Evolutionary conservation across 2,797 vertebrate genomes (phyloP), one percentile per base, ranked within the genome.

Genomic region (Enoplosus armatus): DNA sequence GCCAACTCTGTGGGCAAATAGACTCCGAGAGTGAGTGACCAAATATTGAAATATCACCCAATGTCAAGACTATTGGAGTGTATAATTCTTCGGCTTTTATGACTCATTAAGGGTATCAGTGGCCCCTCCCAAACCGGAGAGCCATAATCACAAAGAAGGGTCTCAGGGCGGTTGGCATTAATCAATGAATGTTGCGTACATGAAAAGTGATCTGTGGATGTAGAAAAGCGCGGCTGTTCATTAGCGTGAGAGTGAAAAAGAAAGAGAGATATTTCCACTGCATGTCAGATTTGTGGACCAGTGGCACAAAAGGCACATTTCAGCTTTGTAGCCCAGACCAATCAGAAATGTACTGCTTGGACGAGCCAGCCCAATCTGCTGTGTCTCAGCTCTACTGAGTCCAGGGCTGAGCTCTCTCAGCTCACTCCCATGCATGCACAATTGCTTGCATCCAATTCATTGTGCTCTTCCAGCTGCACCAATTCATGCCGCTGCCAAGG

Each of bases 1-100:
- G 87, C 88, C 92, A 92, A 77, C 84, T 86, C 75, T 63, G 72
- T 79, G 71, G 71, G 83, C 75, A 92, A 91, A 93, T 89, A 89
- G 79, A 91, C 90, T 91, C 72, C 39, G 8, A 84, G 80, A 90
- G 87, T 61, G 70, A 90, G 84, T 69, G 79, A 72, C 77, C 86
- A 89, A 90, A 93, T 84, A 91, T 86, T 92, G 86, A 93, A 92
- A 92, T 90, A 92, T 90, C 81, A 78, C 48, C 87, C 88, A 80
- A 74, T 83, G 85, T 89, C 82, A 83, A 79, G 84, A 79, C 83
- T 72, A 75, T 37, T 80, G 73, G 76, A 87, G 84, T 88, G 86
- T 74, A 85, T 87, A 84, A 86, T 85, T 92, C 75, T 66, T 72
- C 0, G 54, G 61, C 67, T 91, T 90, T 90, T 89, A 87, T 87